These are phyloP conservation scores for Ceratosolen solmsi DNA, from an alignment of 1,140 invertebrate species.

Conservation along the genomic window DNA sequence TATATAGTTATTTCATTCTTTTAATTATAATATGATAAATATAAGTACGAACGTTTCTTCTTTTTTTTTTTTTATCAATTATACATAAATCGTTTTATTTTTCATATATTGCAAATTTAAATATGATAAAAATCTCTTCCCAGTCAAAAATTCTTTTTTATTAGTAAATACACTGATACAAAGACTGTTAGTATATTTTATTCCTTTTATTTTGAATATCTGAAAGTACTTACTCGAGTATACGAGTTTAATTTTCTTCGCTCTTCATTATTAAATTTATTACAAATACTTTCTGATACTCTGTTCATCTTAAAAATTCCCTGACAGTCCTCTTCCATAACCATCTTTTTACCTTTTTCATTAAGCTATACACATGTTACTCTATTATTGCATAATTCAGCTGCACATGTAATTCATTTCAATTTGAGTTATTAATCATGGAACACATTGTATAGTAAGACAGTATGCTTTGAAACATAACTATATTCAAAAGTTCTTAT, in stretches of 20 bases:
- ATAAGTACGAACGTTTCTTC: neutral
- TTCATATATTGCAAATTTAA: neutral
- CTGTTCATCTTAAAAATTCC: neutral
- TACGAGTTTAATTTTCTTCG: neutral
- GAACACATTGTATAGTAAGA: no score
- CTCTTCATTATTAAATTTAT: neutral
- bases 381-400: neutral
- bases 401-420: no score
- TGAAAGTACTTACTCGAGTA: neutral
- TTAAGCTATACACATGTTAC: neutral
- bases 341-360: no score
- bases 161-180: no score
- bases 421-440: no score
- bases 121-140: no score
- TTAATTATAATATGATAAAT: neutral
- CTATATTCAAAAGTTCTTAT: no score
- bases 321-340: no score
- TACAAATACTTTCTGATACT: neutral
- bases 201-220: neutral
- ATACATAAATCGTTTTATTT: neutral
- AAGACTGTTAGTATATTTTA: no score
- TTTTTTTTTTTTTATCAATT: neutral
- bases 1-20: neutral
- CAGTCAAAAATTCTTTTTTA: no score
- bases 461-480: no score